Evolutionary conservation across 2,797 vertebrate genomes (phyloP), one percentile per base, ranked within the genome.

Genomic region (Rhynchotus rufescens): DNA sequence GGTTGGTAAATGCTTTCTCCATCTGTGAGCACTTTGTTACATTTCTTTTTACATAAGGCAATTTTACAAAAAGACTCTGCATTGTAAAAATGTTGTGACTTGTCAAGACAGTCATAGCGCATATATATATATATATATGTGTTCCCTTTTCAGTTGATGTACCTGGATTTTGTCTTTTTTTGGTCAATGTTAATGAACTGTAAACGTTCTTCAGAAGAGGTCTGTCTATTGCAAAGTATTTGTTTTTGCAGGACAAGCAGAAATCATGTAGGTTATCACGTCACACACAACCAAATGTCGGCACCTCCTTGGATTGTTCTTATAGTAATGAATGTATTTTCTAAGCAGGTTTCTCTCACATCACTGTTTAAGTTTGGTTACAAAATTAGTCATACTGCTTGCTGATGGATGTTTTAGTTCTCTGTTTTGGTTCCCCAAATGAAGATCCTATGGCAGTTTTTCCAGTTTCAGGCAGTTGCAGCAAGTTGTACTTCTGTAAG

Each of bases 11-110:
- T 82, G 93, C 77, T 92, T 97, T 94, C 78, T 97, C 84, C 96
- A 93, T 71, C 95, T 92, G 86, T 91, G 94, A 97, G 96, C 97
- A 97, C 97, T 97, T 96, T 94, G 92, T 97, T 97, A 91, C 86
- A 75, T 92, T 96, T 93, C 64, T 88, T 95, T 93, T 84, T 92
- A 56, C 71, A 13, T 16, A 36, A 72, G 88, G 74, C 88, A 86
- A 11, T 96, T 91, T 89, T 90, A 94, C 84, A 93, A 1, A 9
- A 90, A 81, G 69, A 74, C 90, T 80, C 77, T 78, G 88, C 44
- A 5, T 66, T 88, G 93, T 82, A 80, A 92, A 92, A 81, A 21
- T 65, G 77, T 90, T 62, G 16, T 7, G 71, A 68, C 67, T 89
- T 79, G 80, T 90, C 90, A 30, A 15, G 76, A 79, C 3, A 15